Percentiles rank a stretch among this genome's conserved stretches.
These are phyloP conservation scores for Choreutis nemorana DNA, from an alignment of 2,888 invertebrate species.

Conservation along the genomic window DNA sequence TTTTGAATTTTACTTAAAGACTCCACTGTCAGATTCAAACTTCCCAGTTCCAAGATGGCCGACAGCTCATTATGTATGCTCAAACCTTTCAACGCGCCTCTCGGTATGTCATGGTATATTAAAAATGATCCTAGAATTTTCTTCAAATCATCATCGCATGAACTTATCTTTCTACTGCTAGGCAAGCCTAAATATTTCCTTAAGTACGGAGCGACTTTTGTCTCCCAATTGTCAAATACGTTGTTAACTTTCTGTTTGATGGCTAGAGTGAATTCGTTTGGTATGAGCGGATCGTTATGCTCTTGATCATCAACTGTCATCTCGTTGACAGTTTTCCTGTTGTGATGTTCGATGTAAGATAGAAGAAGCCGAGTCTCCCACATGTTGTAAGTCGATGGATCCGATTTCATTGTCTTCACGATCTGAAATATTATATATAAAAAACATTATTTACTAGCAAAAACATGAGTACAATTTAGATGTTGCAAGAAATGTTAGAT, in stretches of 20 bases:
- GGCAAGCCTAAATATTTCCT: slow-evolving; percentile 58
- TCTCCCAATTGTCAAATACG: slow-evolving; percentile 66
- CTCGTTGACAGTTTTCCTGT: slow-evolving; percentile 21
- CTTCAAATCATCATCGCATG: slow-evolving; percentile 32
- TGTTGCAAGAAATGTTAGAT: no score
- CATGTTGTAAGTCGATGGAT: slow-evolving; percentile 65
- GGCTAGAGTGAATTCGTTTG: slow-evolving; percentile 68
- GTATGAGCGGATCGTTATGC: slow-evolving; percentile 52
- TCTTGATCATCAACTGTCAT: slow-evolving; percentile 41
- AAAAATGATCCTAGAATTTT: slow-evolving; percentile 61
- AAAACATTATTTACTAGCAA: no score
- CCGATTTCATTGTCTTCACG: slow-evolving; percentile 56
- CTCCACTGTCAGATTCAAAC: slow-evolving; percentile 19
- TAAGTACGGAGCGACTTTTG: slow-evolving; percentile 40
- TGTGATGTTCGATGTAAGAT: slow-evolving; percentile 58
- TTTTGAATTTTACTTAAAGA: slow-evolving; percentile 22
- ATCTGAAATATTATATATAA: no score
- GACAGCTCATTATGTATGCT: slow-evolving; percentile 26
- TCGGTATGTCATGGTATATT: slow-evolving; percentile 67
- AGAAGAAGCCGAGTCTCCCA: slow-evolving; percentile 81
- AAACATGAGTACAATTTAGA: no score
- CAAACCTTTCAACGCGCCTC: slow-evolving; percentile 27
- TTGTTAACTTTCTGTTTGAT: slow-evolving; percentile 65
- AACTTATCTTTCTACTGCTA: slow-evolving; percentile 24
- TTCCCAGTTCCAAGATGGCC: slow-evolving; percentile 22